Conservation (phyloP, 2,797 vertebrate species). For the Pseudomugil gertrudae region DNA sequence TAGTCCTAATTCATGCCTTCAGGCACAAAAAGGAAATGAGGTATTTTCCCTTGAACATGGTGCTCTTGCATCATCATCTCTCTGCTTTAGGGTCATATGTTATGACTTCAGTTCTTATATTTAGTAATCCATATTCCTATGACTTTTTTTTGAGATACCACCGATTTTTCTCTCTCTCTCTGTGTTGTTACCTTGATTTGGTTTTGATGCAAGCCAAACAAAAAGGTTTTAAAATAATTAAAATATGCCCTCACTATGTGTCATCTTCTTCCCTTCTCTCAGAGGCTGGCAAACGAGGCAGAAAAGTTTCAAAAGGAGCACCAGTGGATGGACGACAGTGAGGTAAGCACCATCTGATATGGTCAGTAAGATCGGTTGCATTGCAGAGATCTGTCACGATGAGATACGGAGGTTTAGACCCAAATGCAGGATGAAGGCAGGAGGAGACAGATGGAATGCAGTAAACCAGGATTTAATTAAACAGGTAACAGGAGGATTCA, state of each 20-base stretch:
- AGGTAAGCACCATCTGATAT: conserved; percentile 78
- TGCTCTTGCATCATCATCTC: conserved; percentile 3
- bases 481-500: no score
- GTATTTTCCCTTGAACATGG: conserved; percentile 36
- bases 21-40: conserved; percentile 14
- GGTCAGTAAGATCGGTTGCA: conserved; percentile 19
- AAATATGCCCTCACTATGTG: not conserved
- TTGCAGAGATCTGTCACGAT: no score
- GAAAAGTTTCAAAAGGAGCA: conserved; percentile 88
- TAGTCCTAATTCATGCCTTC: conserved; percentile 36
- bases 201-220: not conserved
- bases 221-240: not conserved
- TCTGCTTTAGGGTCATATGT: not conserved
- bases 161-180: not conserved
- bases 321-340: conserved; percentile 86
- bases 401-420: no score
- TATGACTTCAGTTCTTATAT: not conserved
- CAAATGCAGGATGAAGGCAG: no score
- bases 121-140: not conserved
- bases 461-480: no score
- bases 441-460: no score
- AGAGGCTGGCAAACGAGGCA: conserved; percentile 88
- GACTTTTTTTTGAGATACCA: not conserved
- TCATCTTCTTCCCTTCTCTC: conserved; percentile 29
- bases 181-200: not conserved